Percentiles rank a stretch among this genome's conserved stretches.
Conservation (phyloP, 2,888 invertebrate genomes). For the Physocephala rufipes region DNA sequence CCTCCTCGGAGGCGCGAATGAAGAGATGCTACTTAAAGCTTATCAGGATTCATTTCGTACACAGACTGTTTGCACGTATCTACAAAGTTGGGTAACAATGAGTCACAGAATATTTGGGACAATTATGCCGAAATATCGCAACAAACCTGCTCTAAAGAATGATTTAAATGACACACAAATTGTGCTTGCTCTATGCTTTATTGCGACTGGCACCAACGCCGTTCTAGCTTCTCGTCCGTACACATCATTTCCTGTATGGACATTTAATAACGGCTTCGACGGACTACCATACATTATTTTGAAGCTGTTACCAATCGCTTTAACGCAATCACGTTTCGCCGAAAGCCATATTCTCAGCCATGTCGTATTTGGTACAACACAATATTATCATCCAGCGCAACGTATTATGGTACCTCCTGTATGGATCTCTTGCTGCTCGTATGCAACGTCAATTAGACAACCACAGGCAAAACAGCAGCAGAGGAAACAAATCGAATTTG, state of each 20-base stretch:
- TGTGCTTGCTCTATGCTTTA: constrained; percentile 52
- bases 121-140: constrained; percentile 53
- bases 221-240: constrained; percentile 44
- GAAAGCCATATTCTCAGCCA: constrained; percentile 46
- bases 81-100: constrained; percentile 45
- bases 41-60: constrained; percentile 51
- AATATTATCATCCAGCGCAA: constrained; percentile 48
- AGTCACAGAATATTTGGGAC: constrained; percentile 51
- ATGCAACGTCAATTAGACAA: constrained; percentile 47
- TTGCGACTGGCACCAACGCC: constrained; percentile 47
- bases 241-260: constrained; percentile 40
- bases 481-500: constrained; percentile 4
- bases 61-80: constrained; percentile 44
- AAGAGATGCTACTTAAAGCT: constrained; percentile 45
- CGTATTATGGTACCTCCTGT: constrained; percentile 47
- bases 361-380: constrained; percentile 46
- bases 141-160: constrained; percentile 50
- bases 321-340: constrained; percentile 51
- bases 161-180: constrained; percentile 54
- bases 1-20: constrained; percentile 40
- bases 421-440: constrained; percentile 48
- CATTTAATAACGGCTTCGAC: constrained; percentile 47
- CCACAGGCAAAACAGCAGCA: constrained; percentile 24
- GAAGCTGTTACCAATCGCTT: constrained; percentile 49
- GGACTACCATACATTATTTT: constrained; percentile 48